Evolutionary conservation across 2,888 invertebrate species (phyloP).

Genomic region (Spilarctia lutea): DNA sequence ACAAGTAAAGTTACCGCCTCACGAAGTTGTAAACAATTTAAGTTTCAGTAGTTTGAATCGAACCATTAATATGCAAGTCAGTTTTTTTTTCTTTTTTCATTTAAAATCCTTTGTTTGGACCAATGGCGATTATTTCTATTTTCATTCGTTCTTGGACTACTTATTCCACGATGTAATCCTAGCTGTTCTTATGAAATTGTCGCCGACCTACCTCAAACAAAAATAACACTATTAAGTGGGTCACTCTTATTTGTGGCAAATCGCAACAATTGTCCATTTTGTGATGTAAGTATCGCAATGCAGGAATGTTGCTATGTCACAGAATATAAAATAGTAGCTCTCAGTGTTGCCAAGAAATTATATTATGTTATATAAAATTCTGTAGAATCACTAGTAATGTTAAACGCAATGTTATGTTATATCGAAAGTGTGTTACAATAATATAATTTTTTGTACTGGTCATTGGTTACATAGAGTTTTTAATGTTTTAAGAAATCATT

Average conservation of each 20-base stretch:
- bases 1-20: no score
- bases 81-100: neutral
- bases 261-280: neutral
- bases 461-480: neutral
- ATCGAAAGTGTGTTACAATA: neutral
- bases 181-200: slow-evolving; percentile 2
- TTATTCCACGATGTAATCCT: neutral
- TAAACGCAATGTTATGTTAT: neutral
- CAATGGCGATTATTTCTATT: neutral
- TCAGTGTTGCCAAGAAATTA: slow-evolving; percentile 10
- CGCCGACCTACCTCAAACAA: slow-evolving; percentile 5
- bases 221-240: slow-evolving; percentile 19
- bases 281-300: slow-evolving; percentile 16
- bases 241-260: slow-evolving; percentile 13
- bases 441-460: neutral
- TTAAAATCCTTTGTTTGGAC: neutral
- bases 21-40: neutral
- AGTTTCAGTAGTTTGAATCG: neutral
- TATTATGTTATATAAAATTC: neutral
- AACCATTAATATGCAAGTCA: neutral
- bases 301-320: slow-evolving; percentile 6
- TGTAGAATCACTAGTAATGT: neutral
- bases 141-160: slow-evolving; percentile 1
- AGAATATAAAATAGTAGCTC: neutral
- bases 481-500: neutral